Evolutionary conservation across 1,140 invertebrate species (phyloP).

Genomic region (Harlomillsia oculata): DNA sequence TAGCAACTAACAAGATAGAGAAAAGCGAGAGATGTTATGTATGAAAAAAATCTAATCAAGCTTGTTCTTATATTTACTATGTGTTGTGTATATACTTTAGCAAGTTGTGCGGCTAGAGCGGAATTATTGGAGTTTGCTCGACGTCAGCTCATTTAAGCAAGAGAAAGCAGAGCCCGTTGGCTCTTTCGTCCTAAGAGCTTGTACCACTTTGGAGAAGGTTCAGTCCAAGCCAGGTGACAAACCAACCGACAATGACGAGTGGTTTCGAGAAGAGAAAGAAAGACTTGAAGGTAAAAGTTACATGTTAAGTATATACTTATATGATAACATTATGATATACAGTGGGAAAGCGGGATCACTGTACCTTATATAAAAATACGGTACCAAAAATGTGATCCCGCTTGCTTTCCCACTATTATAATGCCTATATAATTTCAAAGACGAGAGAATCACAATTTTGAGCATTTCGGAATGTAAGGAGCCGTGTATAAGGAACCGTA

Average conservation of each 20-base stretch:
- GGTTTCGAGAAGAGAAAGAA: slow-evolving; percentile 68
- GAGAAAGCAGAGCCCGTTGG: slow-evolving; percentile 45
- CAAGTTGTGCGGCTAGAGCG: slow-evolving; percentile 85
- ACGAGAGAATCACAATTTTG: too few species aligned
- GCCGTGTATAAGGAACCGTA: too few species aligned
- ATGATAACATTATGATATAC: not conserved
- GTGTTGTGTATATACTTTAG: slow-evolving; percentile 42
- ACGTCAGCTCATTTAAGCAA: slow-evolving; percentile 65
- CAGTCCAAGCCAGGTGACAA: slow-evolving; percentile 75
- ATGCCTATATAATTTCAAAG: too few species aligned
- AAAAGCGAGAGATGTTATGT: too few species aligned
- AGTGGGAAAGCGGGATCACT: not conserved
- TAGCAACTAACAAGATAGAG: too few species aligned
- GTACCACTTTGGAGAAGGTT: slow-evolving; percentile 80
- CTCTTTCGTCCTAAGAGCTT: slow-evolving; percentile 71
- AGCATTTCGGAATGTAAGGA: too few species aligned
- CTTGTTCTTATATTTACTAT: too few species aligned
- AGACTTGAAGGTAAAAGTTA: slow-evolving; percentile 54
- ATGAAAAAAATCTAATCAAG: too few species aligned
- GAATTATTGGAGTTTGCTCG: slow-evolving; percentile 84
- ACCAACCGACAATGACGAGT: slow-evolving; percentile 70
- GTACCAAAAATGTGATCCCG: too few species aligned
- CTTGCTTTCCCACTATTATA: too few species aligned
- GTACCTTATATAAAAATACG: too few species aligned
- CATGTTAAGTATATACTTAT: slow-evolving; percentile 3